Evolutionary conservation across 2,113 vertebrate species (phyloP).

Genomic region (Phylloscopus whistleri): DNA sequence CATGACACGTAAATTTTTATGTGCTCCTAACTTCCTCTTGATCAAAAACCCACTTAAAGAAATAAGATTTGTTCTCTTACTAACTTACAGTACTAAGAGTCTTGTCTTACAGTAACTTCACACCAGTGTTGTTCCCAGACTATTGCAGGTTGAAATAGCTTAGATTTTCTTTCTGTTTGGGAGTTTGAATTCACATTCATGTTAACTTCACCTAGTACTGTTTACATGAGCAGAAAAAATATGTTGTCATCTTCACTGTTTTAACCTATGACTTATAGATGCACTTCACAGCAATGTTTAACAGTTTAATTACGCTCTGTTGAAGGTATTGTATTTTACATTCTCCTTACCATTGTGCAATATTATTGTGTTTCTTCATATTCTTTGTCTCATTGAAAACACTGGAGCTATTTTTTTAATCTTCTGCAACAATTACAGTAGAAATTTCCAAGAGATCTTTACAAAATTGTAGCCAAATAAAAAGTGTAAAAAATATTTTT

Average conservation of each 20-base stretch:
- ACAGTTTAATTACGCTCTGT: background rate
- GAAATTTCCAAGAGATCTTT: background rate
- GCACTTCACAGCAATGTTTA: background rate
- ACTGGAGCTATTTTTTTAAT: background rate
- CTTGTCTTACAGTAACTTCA: background rate
- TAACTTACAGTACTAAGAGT: background rate
- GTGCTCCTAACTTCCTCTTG: background rate
- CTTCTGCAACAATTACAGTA: background rate
- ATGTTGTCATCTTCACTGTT: background rate
- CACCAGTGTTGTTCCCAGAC: background rate
- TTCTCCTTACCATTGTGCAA: background rate
- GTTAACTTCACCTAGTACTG: background rate
- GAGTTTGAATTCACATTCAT: background rate
- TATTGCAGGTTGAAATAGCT: background rate
- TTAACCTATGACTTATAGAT: background rate
- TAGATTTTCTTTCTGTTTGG: background rate
- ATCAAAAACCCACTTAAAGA: background rate
- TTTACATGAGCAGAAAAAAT: background rate
- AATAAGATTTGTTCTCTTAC: background rate
- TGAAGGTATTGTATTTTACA: background rate
- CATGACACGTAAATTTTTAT: background rate
- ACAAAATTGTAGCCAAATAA: background rate
- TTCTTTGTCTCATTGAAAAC: background rate
- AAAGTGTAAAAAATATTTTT: background rate
- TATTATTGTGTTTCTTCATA: background rate